Evolutionary conservation across 1,140 invertebrate genomes (phyloP), one percentile per base, ranked within the genome.

Genomic region (Microvelia longipes): DNA sequence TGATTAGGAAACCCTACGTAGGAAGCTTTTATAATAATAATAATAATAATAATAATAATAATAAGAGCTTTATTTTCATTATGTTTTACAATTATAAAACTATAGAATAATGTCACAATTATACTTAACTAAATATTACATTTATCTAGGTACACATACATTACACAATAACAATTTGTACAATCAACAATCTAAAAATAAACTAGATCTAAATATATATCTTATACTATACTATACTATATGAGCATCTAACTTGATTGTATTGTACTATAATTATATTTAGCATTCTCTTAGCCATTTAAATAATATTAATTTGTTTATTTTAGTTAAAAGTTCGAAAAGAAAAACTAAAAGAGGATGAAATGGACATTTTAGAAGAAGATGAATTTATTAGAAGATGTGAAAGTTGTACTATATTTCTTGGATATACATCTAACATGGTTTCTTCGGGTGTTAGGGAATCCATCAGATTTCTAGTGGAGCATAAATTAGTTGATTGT

Each of bases 401-500:
- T 75, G 85, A 80, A 66, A 90, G 88, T 70, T 98, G 96, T 79
- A 98, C 96, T 2, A 94, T 99, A 77, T 99, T 99, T 80, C 81
- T 99, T 69, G 96, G 96, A 0, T 99, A 92, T 78, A 99, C 98
- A 2, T 99, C 96, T 0, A 99, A 99, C 79, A 90, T 99, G 83
- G 90, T 95, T 13, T 98, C 96, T 0, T 92, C 90, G 69, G 98
- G 98, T 25, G 80, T 98, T 63, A 81, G 98, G 76, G 97, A 99
- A 74, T 90, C 91, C 0, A 90, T 98, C 72, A 80, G 86, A 72
- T 96, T 92, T 82, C 82, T 98, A 69, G 92, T 92, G 2, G 86
- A 98, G 79, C 91, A 98, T 79, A 90, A 89, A 79, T 83, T 90
- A 84, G 85, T 99, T 60, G 98, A 99, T 80, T 96, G 93, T 77